Evolutionary conservation across 1,140 invertebrate species (phyloP).

Genomic region (Bombus fervidus): DNA sequence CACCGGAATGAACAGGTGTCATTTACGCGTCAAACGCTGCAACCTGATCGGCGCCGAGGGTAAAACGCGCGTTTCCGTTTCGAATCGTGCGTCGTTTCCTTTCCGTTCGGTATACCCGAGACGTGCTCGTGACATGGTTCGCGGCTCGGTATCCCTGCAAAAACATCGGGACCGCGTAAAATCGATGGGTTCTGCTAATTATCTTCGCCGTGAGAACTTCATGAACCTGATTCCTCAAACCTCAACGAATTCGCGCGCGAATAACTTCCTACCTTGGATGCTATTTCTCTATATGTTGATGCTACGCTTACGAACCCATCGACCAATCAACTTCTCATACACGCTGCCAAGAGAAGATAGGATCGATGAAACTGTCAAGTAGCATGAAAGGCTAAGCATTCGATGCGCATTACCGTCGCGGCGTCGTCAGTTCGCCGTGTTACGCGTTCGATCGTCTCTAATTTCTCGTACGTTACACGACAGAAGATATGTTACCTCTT

Average conservation of each 20-base stretch:
- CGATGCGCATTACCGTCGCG: neutral
- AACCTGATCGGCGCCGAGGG: constrained; percentile 37
- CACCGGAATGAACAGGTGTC: constrained; percentile 29
- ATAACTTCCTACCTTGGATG: neutral
- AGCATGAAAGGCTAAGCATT: neutral
- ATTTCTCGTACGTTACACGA: neutral
- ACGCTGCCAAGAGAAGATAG: neutral
- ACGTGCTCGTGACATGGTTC: constrained; percentile 10
- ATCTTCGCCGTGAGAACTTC: constrained; percentile 43
- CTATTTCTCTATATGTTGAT: neutral
- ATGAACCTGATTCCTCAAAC: constrained; percentile 15
- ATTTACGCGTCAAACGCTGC: constrained; percentile 52
- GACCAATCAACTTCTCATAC: neutral
- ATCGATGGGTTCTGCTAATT: constrained; percentile 53
- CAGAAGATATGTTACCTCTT: neutral
- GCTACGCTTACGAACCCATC: neutral
- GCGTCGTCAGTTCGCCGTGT: neutral
- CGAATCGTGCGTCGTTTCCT: constrained; percentile 53
- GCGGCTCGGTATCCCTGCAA: constrained; percentile 31
- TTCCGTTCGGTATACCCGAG: constrained; percentile 27
- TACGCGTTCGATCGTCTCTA: neutral
- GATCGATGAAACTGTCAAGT: constrained; percentile 20
- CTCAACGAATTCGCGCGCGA: neutral
- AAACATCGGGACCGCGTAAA: constrained; percentile 39
- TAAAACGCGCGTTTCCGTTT: constrained; percentile 58